Conservation (phyloP, 92 coral and sea anemone species). For the Hydrozoanthus gracilis region DNA sequence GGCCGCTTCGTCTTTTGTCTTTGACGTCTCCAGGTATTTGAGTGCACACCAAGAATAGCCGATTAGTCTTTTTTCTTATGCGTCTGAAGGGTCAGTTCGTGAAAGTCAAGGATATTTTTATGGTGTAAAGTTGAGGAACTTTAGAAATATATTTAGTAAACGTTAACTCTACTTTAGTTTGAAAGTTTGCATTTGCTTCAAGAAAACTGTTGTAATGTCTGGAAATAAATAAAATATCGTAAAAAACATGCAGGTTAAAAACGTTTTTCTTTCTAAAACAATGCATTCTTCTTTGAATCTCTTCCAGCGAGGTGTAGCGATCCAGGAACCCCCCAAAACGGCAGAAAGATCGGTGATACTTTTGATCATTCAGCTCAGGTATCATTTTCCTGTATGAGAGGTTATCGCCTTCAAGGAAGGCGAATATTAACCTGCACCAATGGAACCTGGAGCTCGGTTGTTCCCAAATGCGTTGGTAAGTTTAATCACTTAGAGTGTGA, state of each 20-base stretch:
- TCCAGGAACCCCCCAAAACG: conserved; percentile 20
- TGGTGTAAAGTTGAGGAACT: no score
- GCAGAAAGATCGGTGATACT: background rate
- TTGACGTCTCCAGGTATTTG: no score
- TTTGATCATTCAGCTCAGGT: conserved; percentile 5
- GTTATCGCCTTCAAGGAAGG: conserved; percentile 8
- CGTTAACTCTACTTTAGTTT: no score
- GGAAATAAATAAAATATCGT: background rate
- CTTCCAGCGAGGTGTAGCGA: conserved; percentile 5
- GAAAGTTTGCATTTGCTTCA: no score
- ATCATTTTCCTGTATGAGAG: background rate
- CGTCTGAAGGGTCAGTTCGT: no score
- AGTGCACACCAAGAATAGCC: no score
- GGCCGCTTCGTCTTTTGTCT: no score
- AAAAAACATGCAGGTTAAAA: background rate
- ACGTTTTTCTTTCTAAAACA: background rate
- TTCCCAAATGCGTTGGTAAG: conserved; percentile 17
- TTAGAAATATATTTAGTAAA: no score
- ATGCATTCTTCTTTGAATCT: background rate
- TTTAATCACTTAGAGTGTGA: background rate
- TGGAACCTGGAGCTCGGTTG: background rate
- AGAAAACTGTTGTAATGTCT: background rate
- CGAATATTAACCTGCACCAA: background rate
- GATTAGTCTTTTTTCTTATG: no score
- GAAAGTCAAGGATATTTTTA: no score